A percentile compares a stretch with the other conserved stretches of the same genome.
Conservation (phyloP, 2,113 vertebrate species). For the Onychostoma macrolepis region DNA sequence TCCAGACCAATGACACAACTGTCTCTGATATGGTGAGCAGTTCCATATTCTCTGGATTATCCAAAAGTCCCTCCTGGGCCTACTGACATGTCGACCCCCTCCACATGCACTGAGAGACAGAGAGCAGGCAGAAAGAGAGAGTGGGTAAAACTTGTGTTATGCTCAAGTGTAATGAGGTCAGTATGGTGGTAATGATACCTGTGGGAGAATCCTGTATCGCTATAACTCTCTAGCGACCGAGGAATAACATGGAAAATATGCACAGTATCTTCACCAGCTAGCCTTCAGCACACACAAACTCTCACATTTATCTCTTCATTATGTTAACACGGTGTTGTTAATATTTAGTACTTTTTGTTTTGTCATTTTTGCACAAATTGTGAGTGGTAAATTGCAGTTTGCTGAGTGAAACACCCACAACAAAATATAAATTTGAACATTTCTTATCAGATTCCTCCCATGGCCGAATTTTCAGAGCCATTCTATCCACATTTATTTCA, state of each 20-base stretch:
- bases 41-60: constrained; percentile 48
- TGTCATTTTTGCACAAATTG: not conserved
- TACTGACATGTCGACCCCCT: constrained; percentile 44
- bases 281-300: constrained; percentile 1
- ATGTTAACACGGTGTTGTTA: no score
- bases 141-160: not conserved
- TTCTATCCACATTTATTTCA: no score
- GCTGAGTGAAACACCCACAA: not conserved
- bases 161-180: constrained; percentile 48
- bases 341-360: not conserved
- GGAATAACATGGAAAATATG: not conserved
- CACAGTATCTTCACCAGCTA: not conserved
- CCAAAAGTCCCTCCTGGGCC: constrained; percentile 43
- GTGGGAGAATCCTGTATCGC: not conserved
- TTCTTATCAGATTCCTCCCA: not conserved
- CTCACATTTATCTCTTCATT: not conserved
- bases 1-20: constrained; percentile 22
- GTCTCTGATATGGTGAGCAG: constrained; percentile 10
- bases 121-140: not conserved
- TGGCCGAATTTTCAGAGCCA: no score
- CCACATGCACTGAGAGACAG: constrained; percentile 19
- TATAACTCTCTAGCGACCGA: not conserved
- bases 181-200: constrained; percentile 24
- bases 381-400: not conserved
- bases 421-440: not conserved